phyloP scores from a whole-genome alignment of 2,888 invertebrate genomes.

The Teinopalpus imperialis region DNA sequence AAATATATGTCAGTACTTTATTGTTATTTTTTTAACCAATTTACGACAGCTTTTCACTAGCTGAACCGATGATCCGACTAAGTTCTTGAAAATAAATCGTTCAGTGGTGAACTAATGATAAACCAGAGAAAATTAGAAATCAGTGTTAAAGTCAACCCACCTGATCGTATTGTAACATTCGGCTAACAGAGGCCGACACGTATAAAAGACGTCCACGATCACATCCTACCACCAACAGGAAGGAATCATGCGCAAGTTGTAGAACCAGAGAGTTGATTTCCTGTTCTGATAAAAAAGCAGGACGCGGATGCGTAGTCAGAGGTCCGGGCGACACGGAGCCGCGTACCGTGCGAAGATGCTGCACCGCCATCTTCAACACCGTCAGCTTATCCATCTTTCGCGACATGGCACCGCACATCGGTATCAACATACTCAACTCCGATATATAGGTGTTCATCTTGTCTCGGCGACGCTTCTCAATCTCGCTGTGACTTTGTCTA shows the following conservation, averaged over 20 bases:
- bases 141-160: constrained; percentile 63
- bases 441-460: constrained; percentile 98
- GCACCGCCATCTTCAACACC: constrained; percentile 94
- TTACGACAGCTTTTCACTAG: too few species aligned
- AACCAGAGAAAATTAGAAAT: too few species aligned
- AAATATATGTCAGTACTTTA: too few species aligned
- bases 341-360: constrained; percentile 89
- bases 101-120: too few species aligned
- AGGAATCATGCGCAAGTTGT: constrained; percentile 92
- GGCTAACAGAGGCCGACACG: constrained; percentile 93
- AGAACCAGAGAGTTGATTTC: constrained; percentile 93
- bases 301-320: constrained; percentile 88
- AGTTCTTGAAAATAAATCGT: too few species aligned
- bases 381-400: constrained; percentile 96
- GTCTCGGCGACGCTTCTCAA: constrained; percentile 95
- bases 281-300: constrained; percentile 91
- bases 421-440: constrained; percentile 94
- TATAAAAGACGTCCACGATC: constrained; percentile 94
- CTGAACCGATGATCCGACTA: too few species aligned
- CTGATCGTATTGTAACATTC: constrained; percentile 91
- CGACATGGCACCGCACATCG: constrained; percentile 96
- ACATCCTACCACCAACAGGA: constrained; percentile 95
- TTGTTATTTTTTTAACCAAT: too few species aligned
- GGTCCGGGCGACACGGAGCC: constrained; percentile 79
- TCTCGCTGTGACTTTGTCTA: constrained; percentile 98